Conservation (phyloP, 2,888 invertebrate genomes). For the Girardia tigrina region DNA sequence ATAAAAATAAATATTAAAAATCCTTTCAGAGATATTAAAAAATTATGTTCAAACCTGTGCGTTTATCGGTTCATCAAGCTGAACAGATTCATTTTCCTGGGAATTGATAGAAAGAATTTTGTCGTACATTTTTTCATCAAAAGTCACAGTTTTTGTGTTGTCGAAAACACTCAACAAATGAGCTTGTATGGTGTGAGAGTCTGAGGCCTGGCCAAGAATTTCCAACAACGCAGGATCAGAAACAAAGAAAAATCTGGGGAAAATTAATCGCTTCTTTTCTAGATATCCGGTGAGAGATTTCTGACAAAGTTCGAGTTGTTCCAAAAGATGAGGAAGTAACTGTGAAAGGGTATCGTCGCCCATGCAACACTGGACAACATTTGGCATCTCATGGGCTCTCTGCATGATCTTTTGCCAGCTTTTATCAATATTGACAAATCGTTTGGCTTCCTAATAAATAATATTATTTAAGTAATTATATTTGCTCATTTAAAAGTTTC, state of each 20-base stretch:
- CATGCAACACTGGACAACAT: constrained; percentile 85
- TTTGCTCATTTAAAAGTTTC: no score
- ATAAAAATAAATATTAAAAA: no score
- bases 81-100: constrained; percentile 70
- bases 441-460: constrained; percentile 40
- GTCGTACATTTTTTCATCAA: constrained; percentile 87
- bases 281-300: constrained; percentile 74
- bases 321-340: constrained; percentile 78
- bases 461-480: no score
- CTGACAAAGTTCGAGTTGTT: constrained; percentile 85
- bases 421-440: constrained; percentile 85
- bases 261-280: constrained; percentile 50
- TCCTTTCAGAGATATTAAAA: no score
- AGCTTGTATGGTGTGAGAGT: constrained; percentile 56
- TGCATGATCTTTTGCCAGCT: constrained; percentile 97
- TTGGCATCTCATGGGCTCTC: constrained; percentile 82
- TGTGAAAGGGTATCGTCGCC: constrained; percentile 83
- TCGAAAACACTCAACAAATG: constrained; percentile 87
- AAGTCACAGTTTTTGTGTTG: constrained; percentile 73
- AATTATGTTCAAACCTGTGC: no score
- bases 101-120: constrained; percentile 83
- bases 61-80: constrained; percentile 68
- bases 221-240: constrained; percentile 51
- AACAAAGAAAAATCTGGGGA: constrained; percentile 51
- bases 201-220: constrained; percentile 51